Evolutionary conservation across 2,113 vertebrate species (phyloP), one percentile per base, ranked within the genome.

Genomic region (cat (Felis catus)): DNA sequence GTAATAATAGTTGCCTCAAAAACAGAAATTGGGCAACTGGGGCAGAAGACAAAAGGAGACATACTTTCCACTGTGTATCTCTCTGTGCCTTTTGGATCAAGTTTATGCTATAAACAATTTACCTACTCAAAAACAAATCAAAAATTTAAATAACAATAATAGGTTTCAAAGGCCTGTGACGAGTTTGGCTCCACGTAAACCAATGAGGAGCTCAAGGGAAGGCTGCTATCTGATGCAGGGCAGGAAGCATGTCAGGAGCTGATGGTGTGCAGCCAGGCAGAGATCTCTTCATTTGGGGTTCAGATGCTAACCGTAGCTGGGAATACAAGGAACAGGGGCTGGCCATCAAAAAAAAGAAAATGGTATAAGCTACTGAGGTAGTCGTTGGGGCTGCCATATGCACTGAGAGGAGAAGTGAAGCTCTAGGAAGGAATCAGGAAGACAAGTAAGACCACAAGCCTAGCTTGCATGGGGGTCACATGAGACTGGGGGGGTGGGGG

Each of bases 201-300:
- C 39, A 61, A 33, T 1, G 23, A 48, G 6, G 61, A 95, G 19
- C 15, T 70, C 33, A 1, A 51, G 31, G 25, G 31, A 78, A 18
- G 13, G 2, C 4, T 63, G n/a, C 13, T 4, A 41, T 48, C 41
- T 51, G 11, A 4, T 41, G 18, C 7, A 13, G 25, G 13, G n/a
- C 39, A 27, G 25, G 39, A 29, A 58, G 11, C 0, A 0, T 23
- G 45, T 31, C 11, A 21, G 29, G n/a, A 66, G 33, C 18, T 39
- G 45, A 51, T 0, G 4, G 7, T 29, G 1, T 29, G 1, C 4
- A 63, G 55, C n/a, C n/a, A 9, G n/a, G 11, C 14, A 55, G 45
- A 25, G 33, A 36, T 36, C 36, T 51, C n/a, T 82, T 39, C 71
- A 10, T 33, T 31, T 14, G 29, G 18, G 23, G 5, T 10, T 29